Conservation (phyloP, 2,797 vertebrate genomes). For the Cheracebus regulus region DNA sequence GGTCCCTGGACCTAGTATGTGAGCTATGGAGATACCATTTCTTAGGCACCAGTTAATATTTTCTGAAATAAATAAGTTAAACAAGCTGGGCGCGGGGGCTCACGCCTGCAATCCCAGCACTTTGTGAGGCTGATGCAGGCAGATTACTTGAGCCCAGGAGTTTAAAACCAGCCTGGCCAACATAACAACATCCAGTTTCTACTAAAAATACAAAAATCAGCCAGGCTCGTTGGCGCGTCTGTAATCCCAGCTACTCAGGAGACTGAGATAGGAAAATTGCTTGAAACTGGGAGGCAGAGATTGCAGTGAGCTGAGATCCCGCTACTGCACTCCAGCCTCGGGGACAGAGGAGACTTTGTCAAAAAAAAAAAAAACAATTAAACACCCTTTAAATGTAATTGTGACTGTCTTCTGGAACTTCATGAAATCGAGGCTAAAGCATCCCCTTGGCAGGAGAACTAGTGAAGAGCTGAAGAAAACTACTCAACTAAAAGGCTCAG, state of each 20-base stretch:
- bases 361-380: not conserved
- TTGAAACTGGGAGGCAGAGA: not conserved
- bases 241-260: not conserved
- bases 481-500: not conserved
- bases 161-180: not conserved
- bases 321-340: not conserved
- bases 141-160: no score
- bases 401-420: not conserved
- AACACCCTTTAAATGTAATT: not conserved
- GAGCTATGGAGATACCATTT: not conserved
- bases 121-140: no score
- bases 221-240: rapidly evolving
- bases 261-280: not conserved
- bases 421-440: not conserved
- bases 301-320: not conserved
- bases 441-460: not conserved
- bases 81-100: not conserved
- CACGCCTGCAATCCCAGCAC: no score
- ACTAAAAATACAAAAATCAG: not conserved
- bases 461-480: not conserved
- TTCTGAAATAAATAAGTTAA: not conserved
- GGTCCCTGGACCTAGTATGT: not conserved
- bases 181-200: not conserved
- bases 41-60: not conserved
- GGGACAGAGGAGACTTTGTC: not conserved